Evolutionary conservation across 2,888 invertebrate species (phyloP).

Genomic region (Nymphalis urticae): DNA sequence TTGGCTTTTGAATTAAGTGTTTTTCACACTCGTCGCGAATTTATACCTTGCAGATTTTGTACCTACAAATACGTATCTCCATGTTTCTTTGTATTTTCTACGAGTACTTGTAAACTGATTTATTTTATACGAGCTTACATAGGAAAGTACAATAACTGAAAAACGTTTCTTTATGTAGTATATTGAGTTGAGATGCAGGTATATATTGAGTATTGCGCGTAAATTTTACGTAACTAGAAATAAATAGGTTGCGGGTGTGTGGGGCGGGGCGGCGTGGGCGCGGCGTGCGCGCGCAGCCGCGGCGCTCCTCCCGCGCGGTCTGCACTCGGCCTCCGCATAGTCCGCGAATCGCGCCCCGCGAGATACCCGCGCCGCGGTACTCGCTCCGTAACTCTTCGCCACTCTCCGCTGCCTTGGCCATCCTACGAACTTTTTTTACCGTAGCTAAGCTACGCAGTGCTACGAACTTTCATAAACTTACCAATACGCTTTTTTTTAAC

Average conservation of each 20-base stretch:
- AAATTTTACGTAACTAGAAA: constrained; percentile 82
- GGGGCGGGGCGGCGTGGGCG: constrained; percentile 77
- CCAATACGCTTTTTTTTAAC: constrained; percentile 37
- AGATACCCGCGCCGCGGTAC: constrained; percentile 68
- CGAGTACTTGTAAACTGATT: neutral
- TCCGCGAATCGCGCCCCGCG: constrained; percentile 74
- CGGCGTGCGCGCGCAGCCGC: constrained; percentile 72
- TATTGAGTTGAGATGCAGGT: constrained; percentile 77
- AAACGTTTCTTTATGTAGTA: constrained; percentile 37
- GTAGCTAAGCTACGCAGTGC: constrained; percentile 58
- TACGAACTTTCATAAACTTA: constrained; percentile 46
- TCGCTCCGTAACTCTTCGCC: constrained; percentile 51
- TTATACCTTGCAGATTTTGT: constrained; percentile 36
- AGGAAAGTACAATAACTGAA: neutral
- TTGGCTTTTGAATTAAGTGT: constrained; percentile 67
- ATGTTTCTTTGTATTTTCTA: constrained; percentile 7
- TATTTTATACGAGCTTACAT: neutral
- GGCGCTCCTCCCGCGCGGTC: constrained; percentile 43
- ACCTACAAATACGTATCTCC: constrained; percentile 32
- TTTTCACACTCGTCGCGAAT: constrained; percentile 47
- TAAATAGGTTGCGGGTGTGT: constrained; percentile 82
- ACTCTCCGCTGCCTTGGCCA: constrained; percentile 49
- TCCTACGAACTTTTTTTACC: constrained; percentile 67
- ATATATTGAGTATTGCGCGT: constrained; percentile 77
- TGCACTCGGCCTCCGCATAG: constrained; percentile 63